Evolutionary conservation across 2,113 vertebrate genomes (phyloP), one percentile per base, ranked within the genome.

Genomic region (Acrocephalus kingi): DNA sequence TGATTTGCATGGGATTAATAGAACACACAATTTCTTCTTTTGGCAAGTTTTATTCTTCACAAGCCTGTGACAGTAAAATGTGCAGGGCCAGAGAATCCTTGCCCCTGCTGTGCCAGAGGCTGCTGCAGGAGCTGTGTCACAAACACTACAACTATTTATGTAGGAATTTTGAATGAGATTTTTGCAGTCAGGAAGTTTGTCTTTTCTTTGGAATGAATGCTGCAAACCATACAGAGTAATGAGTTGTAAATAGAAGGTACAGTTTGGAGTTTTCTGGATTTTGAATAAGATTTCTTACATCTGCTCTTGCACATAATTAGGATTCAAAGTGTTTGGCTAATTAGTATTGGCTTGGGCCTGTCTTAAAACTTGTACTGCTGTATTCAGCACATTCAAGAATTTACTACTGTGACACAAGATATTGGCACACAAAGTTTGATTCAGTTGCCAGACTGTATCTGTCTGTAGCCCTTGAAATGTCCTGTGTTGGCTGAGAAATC

Each of bases 11-110:
- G 2, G 58, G 30, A 92, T 87, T 87, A 95, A 86, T 61, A 87
- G 89, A 91, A 92, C 41, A 4, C 68, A 77, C 86, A 81, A 93
- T 97, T 96, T 95, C 67, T 94, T 89, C 89, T 94, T 95, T 89
- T 92, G 31, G 21, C 33, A 86, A 81, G 25, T 69, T 73, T 68
- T 58, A 11, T 19, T 71, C 15, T 76, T 58, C 5, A 1, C 55
- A 73, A 19, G 9, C 16, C 27, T 67, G n/a, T 9, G 35, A 12
- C 23, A n/a, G 22, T 22, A 7, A 41, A 52, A 33, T 1, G 1
- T 77, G 43, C 23, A 46, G 46, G 31, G 45, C 41, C 43, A 78
- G 56, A 30, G 52, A 15, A 48, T 64, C 7, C 10, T 37, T 66
- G 55, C 30, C 66, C 4, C 0, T 62, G 28, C 35, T 45, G 45